Conservation (phyloP, 2,888 invertebrate genomes). For the Prosapia bicincta region DNA sequence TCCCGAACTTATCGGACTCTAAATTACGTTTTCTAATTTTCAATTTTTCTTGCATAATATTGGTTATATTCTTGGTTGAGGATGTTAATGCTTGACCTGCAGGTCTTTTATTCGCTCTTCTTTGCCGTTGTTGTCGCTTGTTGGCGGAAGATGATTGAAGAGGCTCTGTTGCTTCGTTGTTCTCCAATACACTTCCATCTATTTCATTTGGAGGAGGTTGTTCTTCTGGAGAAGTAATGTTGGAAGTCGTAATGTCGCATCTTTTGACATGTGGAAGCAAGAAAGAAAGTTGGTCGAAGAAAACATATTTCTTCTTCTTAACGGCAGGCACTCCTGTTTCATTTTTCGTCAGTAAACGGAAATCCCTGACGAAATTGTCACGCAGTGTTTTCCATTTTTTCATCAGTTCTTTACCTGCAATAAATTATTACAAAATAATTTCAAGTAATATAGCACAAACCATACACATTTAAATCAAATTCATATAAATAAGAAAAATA, state of each 20-base stretch:
- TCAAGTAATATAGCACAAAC: too few species aligned
- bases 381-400: slow-evolving; percentile 9
- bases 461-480: too few species aligned
- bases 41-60: not conserved
- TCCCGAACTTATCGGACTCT: not conserved
- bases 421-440: too few species aligned
- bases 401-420: slow-evolving; percentile 7
- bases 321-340: not conserved
- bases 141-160: not conserved
- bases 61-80: not conserved
- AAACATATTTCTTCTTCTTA: slow-evolving; percentile 1
- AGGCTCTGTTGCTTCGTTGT: not conserved
- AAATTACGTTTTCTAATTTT: too few species aligned
- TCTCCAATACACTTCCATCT: not conserved
- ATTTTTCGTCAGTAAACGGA: not conserved
- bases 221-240: not conserved
- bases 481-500: too few species aligned
- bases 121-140: not conserved
- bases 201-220: not conserved
- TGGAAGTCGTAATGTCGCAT: not conserved
- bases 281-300: not conserved
- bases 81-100: not conserved
- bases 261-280: slow-evolving; percentile 4
- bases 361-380: slow-evolving; percentile 5
- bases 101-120: not conserved